Evolutionary conservation across 2,888 invertebrate species (phyloP), one percentile per base, ranked within the genome.

Genomic region (Scaptomyza caliginosa): DNA sequence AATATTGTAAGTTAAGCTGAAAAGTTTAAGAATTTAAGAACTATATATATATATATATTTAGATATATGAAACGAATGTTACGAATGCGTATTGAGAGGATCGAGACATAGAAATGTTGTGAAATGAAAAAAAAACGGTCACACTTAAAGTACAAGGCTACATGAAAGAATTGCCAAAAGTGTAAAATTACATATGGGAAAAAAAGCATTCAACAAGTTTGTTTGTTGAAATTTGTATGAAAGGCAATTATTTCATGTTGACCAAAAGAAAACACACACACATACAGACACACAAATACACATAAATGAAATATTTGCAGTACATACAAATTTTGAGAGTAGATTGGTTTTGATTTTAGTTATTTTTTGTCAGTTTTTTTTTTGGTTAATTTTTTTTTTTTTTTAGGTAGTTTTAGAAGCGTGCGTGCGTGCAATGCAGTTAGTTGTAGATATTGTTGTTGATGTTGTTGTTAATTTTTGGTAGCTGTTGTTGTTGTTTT

Each of bases 281-380:
- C 45, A 63, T n/a, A n/a, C 28, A 65, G 26, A 50, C 8, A 49
- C 16, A 70, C 26, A 59, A 32, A 51, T 17, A 59, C 38, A 74
- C 6, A 54, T 30, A 58, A 34, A 52, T 60, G n/a, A 50, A 72
- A 48, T 50, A 60, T 71, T 59, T 73, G 77, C 74, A 70, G 70
- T 77, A 75, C 76, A 76, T 82, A 80, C 74, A 88, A 79, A 83
- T 67, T 74, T 60, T 67, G 54, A 54, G 38, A 70, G 66, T 40
- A 59, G 69, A 52, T 58, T 65, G 60, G 50, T 66, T 45, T 56
- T 51, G 42, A 34, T 51, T 13, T 63, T 13, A 24, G 6, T 43
- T 40, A 42, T 54, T 45, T 57, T 62, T 43, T 10, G 28, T n/a
- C n/a, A n/a, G n/a, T 45, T 55, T 46, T 39, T 26, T 58, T 56